Evolutionary conservation across 2,888 invertebrate genomes (phyloP), one percentile per base, ranked within the genome.

Genomic region (Sipha maydis): DNA sequence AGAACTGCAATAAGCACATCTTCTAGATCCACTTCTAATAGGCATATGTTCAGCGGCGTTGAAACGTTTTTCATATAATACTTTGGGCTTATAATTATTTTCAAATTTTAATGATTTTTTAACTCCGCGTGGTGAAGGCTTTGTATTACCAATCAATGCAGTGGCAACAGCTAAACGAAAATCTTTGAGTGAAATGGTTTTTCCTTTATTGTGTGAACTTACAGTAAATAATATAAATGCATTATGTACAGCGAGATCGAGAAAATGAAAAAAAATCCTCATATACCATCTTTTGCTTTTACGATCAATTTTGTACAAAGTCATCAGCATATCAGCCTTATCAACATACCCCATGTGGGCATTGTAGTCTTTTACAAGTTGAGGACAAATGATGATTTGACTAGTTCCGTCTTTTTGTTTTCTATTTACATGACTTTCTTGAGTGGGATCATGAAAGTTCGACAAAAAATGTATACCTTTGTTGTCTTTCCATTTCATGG

Each of bases 261-360:
- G 14, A 83, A 83, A 83, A 73, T 83, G 71, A 48, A 83, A 83
- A 83, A 90, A 90, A 77, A 90, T 89, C 31, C 90, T 83, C 75
- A 73, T 84, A 89, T 84, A 90, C 88, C 89, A 89, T 85, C 69
- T 90, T 77, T 89, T 89, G 41, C 75, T 88, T 73, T 88, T 89
- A 41, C 85, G 84, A 69, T 85, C 75, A 71, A 86, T 88, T 80
- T 85, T 61, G 41, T 90, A 89, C 3, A 41, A 77, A 7, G 78
- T 67, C 85, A 89, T 89, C 61, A 78, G 38, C 78, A 89, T 89
- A 76, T 90, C 90, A 17, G 88, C 89, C 67, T 89, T 78, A 69
- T 89, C 85, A 28, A 89, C 89, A 89, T 83, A 85, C 28, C 86
- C 89, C 86, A 89, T 89, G 61, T 85, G 56, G n/a, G 48, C 54